phyloP scores from a whole-genome alignment of 2,113 vertebrate species.

The Bucco capensis region DNA sequence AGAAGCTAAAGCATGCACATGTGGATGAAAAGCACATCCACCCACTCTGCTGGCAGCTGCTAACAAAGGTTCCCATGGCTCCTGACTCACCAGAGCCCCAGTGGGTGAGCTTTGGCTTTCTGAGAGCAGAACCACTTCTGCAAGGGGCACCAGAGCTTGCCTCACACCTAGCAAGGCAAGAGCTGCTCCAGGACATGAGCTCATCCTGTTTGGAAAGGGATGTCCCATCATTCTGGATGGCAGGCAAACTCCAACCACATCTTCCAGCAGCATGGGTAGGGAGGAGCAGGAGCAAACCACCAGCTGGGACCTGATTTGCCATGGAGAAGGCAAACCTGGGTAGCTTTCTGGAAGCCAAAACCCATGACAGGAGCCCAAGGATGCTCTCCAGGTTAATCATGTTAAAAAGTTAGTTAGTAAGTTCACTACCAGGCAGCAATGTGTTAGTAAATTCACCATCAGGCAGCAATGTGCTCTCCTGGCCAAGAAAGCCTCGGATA shows the following conservation, averaged over 20 bases:
- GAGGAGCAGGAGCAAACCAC: not conserved
- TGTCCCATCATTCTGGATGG: too few species aligned
- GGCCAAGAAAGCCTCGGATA: too few species aligned
- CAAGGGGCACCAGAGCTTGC: not conserved
- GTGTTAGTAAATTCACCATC: too few species aligned
- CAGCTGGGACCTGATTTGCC: not conserved
- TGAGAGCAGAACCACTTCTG: not conserved
- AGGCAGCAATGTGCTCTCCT: too few species aligned
- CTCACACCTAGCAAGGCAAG: not conserved
- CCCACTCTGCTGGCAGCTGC: conserved; percentile 19
- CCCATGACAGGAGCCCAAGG: not conserved
- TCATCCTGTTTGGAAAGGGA: not conserved
- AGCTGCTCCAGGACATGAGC: not conserved
- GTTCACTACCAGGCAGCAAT: too few species aligned
- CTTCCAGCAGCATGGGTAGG: not conserved
- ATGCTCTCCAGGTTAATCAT: not conserved
- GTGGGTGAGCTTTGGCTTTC: conserved; percentile 50
- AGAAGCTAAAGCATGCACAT: conserved; percentile 37
- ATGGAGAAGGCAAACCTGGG: not conserved
- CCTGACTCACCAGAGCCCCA: conserved; percentile 8
- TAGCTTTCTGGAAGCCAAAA: not conserved
- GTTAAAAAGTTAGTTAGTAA: too few species aligned
- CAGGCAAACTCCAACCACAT: not conserved
- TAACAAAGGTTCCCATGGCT: conserved; percentile 64
- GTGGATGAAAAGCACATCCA: conserved; percentile 60